Evolutionary conservation across 2,797 vertebrate species (phyloP), one percentile per base, ranked within the genome.

Genomic region (Hipposideros larvatus): DNA sequence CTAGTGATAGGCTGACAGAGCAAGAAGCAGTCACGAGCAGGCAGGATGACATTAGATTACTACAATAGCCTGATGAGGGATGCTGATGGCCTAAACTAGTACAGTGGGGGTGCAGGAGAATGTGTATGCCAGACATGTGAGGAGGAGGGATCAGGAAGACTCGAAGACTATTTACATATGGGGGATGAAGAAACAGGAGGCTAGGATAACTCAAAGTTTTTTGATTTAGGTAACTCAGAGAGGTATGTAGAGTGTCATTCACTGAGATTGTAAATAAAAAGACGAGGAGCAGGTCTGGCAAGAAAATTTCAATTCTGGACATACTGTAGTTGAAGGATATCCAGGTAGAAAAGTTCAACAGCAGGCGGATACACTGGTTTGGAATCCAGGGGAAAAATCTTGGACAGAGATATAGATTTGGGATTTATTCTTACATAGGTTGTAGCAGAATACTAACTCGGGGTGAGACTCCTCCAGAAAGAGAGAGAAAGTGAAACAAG

Each of bases 11-110:
- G 28, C 21, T 85, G 24, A 91, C 0, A 43, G 70, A 78, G 9
- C 57, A 87, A 96, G 77, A 71, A 90, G 46, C 13, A 88, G 82
- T 88, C 51, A 79, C 46, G 34, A 73, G 48, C 3, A 93, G 61
- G 61, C 21, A 61, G 75, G 55, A 34, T 4, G 34, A 71, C 18
- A 68, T 71, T 34, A 61, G 41, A 77, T 82, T 68, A 53, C 48
- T 41, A 59, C n/a, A 66, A 53, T 37, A 71, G 13, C 73, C 37
- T 84, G n/a, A 51, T 43, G 41, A 84, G 63, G 41, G 65, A 75
- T n/a, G 46, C 37, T 74, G 46, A 73, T 28, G 24, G 26, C 34
- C 37, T 48, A 57, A 87, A 57, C 8, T n/a, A 79, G 24, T 55
- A 63, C 13, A 43, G 43, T 1, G 13, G 18, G 66, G 43, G 34